Conservation (phyloP, 2,113 vertebrate species). For the Chrysochloris asiatica region DNA sequence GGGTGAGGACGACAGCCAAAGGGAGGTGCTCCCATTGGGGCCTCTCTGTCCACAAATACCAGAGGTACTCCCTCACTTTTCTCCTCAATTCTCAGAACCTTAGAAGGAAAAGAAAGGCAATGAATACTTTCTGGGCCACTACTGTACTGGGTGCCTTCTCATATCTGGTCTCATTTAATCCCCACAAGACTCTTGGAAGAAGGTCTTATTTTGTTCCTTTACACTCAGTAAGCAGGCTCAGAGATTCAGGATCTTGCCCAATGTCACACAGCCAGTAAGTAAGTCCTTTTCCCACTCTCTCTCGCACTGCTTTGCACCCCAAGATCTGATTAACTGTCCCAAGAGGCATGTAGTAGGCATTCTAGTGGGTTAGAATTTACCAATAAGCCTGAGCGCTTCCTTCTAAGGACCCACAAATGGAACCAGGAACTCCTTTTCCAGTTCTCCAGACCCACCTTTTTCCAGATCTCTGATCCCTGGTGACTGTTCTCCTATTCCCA, state of each 20-base stretch:
- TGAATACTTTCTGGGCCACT: conserved; percentile 43
- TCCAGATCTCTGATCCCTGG: not conserved
- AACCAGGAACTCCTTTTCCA: conserved; percentile 15
- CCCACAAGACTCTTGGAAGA: conserved; percentile 2
- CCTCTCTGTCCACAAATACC: conserved; percentile 63
- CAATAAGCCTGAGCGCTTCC: conserved; percentile 31
- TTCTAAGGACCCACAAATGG: conserved; percentile 46
- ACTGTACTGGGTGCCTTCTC: not conserved
- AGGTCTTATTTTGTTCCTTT: conserved; percentile 35
- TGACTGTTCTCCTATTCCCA: conserved; percentile 24
- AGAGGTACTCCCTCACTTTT: conserved; percentile 65
- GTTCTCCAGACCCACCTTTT: not conserved
- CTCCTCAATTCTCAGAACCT: conserved; percentile 59
- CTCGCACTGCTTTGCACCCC: not conserved
- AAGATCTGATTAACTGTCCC: conserved; percentile 15
- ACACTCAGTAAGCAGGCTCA: conserved; percentile 43
- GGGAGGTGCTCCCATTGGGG: conserved; percentile 63
- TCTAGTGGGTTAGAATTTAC: conserved; percentile 8
- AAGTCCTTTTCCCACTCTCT: not conserved
- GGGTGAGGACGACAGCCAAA: conserved; percentile 57
- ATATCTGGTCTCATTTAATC: conserved; percentile 13
- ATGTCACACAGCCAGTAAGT: conserved; percentile 49
- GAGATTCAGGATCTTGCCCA: conserved; percentile 52
- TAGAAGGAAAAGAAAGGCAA: conserved; percentile 62
- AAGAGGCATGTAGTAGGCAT: not conserved